Evolutionary conservation across 2,888 invertebrate species (phyloP).

Genomic region (Slavum lentiscoides): DNA sequence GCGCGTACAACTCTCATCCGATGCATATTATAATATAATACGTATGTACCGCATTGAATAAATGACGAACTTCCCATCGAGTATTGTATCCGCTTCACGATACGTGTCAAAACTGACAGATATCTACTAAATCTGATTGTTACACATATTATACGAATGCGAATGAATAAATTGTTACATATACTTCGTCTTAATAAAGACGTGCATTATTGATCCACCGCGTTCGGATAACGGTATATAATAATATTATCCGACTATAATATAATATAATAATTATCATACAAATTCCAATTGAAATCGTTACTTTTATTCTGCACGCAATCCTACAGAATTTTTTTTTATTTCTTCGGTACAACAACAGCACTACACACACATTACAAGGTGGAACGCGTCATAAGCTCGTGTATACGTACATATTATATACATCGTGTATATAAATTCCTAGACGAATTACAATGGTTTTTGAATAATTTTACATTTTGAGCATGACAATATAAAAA

Average conservation of each 20-base stretch:
- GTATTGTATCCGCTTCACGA: not conserved
- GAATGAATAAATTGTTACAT: constrained; percentile 29
- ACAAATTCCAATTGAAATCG: constrained; percentile 34
- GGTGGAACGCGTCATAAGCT: not conserved
- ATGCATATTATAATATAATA: no score
- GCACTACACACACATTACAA: no score
- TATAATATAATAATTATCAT: not conserved
- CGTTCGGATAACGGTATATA: constrained; percentile 28
- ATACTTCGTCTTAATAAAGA: constrained; percentile 17
- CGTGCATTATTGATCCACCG: not conserved
- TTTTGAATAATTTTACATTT: no score
- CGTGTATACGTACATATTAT: no score
- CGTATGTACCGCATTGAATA: not conserved
- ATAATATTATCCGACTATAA: not conserved
- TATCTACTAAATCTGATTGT: constrained; percentile 14
- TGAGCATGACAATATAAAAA: no score
- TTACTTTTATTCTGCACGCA: constrained; percentile 25
- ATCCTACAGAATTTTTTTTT: not conserved
- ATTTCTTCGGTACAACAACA: no score
- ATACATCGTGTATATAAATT: no score
- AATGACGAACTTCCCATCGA: not conserved
- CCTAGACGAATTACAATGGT: no score
- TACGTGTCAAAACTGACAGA: constrained; percentile 23
- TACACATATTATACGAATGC: not conserved
- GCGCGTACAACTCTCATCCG: no score